Percentiles rank a stretch among this genome's conserved stretches.
phyloP scores from a whole-genome alignment of 2,797 vertebrate genomes.

The Manis javanica region DNA sequence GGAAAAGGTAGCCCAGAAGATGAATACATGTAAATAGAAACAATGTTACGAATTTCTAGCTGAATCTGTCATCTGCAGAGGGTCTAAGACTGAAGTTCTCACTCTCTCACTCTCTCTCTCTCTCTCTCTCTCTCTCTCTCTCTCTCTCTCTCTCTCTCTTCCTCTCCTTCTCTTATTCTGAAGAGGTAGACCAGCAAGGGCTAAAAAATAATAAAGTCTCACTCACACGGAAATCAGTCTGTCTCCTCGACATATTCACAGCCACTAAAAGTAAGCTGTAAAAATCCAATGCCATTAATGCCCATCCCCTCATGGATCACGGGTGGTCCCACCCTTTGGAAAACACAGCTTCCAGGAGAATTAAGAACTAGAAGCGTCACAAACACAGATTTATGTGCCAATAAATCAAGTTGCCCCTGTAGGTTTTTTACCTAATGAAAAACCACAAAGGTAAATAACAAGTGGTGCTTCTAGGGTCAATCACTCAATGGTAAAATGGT shows the following conservation, averaged over 20 bases:
- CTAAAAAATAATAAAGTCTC: background rate
- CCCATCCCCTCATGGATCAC: background rate
- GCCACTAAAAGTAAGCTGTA: background rate
- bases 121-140: no score
- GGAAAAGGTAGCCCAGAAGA: background rate
- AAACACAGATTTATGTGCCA: constrained; percentile 42
- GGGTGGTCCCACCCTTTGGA: background rate
- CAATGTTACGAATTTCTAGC: background rate
- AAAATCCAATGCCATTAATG: background rate
- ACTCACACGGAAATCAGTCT: background rate
- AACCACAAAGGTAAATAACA: constrained; percentile 24
- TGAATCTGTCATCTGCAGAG: background rate
- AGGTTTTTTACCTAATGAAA: constrained; percentile 51
- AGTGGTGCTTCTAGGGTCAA: background rate
- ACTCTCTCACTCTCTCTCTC: no score
- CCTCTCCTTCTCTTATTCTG: background rate
- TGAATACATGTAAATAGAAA: background rate
- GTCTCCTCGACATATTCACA: background rate
- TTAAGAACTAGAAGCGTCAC: constrained; percentile 15
- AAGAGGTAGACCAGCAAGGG: background rate
- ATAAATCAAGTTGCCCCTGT: constrained; percentile 37
- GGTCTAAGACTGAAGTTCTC: background rate
- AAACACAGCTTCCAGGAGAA: constrained; percentile 23
- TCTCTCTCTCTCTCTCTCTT: no score
- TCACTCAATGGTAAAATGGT: background rate